Percentiles rank a stretch among this genome's conserved stretches.
These are phyloP conservation scores for Campopleginae sp. DNA, from an alignment of 2,888 invertebrate species.

Conservation along the genomic window DNA sequence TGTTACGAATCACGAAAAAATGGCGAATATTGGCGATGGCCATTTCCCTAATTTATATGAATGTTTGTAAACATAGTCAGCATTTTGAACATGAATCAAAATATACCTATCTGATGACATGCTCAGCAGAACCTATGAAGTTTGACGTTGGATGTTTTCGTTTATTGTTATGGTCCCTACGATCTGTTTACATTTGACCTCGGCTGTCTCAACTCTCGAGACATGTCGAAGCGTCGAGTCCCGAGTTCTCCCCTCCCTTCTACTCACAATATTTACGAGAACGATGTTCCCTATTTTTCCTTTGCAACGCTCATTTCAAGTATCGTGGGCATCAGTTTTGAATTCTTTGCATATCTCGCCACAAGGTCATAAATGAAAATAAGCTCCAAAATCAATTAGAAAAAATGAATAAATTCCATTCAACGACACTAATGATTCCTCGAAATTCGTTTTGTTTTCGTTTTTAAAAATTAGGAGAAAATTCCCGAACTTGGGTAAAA, in stretches of 20 bases:
- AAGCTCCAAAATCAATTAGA: neutral
- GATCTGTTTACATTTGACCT: constrained; percentile 11
- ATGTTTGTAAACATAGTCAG: neutral
- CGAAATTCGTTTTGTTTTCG: neutral
- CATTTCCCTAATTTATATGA: neutral
- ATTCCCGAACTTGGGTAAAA: neutral
- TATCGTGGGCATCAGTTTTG: neutral
- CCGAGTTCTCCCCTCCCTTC: neutral
- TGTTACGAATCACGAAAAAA: neutral
- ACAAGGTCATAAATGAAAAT: neutral
- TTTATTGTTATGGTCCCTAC: constrained; percentile 12
- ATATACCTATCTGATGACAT: neutral
- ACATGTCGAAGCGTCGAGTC: constrained; percentile 32
- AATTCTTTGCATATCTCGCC: neutral
- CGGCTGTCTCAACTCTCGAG: constrained; percentile 2
- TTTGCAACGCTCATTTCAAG: neutral
- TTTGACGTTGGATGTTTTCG: constrained; percentile 1
- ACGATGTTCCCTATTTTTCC: neutral
- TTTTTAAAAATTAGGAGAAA: neutral
- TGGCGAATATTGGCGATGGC: neutral
- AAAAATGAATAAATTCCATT: neutral
- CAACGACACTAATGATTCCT: neutral
- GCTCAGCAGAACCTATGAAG: neutral
- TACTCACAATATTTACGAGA: neutral
- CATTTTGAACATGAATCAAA: neutral